These are phyloP conservation scores for Xanthorhoe spadicearia DNA, from an alignment of 2,888 invertebrate genomes.

Conservation along the genomic window DNA sequence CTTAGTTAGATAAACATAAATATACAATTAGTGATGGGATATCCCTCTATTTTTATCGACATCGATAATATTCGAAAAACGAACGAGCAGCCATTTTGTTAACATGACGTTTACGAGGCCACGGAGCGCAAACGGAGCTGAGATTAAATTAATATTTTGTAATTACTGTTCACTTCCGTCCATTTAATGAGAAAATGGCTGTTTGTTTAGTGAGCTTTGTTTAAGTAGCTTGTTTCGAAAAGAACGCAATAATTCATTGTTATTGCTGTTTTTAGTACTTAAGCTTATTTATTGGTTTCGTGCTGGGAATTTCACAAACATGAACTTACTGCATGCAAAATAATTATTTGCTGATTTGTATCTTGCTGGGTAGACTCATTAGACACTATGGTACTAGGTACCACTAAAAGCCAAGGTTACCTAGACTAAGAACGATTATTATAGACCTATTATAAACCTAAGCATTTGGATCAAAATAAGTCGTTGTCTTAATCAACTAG, in stretches of 20 bases:
- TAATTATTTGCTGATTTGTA: constrained; percentile 15
- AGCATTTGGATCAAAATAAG: no score
- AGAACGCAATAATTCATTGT: constrained; percentile 33
- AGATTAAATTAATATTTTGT: constrained; percentile 72
- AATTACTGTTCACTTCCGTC: constrained; percentile 69
- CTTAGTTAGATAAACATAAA: background rate
- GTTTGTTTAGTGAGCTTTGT: constrained; percentile 47
- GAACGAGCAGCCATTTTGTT: constrained; percentile 59
- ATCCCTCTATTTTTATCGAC: constrained; percentile 43
- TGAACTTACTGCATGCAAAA: constrained; percentile 31
- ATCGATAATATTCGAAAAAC: constrained; percentile 45
- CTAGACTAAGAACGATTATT: no score
- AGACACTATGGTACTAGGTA: no score
- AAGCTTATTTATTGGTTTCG: background rate
- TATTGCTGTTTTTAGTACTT: constrained; percentile 2
- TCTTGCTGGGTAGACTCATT: background rate
- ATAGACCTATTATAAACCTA: no score
- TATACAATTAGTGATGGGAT: constrained; percentile 19
- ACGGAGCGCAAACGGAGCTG: constrained; percentile 47
- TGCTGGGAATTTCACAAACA: background rate
- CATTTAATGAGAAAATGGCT: constrained; percentile 63
- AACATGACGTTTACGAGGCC: constrained; percentile 63
- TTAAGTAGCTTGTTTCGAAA: constrained; percentile 31
- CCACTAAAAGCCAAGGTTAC: no score
- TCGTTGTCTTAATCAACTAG: no score